These are phyloP conservation scores for Alces alces DNA, from an alignment of 2,113 vertebrate genomes.

Conservation along the genomic window DNA sequence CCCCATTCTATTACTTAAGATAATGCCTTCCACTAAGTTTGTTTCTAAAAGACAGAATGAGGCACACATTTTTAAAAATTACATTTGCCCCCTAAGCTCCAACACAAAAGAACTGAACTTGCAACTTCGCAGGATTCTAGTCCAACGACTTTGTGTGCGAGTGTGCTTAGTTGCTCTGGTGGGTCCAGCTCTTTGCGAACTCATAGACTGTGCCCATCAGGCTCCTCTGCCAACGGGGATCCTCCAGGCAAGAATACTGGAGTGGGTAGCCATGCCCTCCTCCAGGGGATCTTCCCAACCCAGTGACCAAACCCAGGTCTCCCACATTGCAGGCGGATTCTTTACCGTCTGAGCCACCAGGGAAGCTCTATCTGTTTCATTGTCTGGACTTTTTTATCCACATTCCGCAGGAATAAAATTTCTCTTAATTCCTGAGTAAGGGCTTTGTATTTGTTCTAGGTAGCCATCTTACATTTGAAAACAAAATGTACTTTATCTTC, in stretches of 20 bases:
- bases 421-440: neutral
- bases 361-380: neutral
- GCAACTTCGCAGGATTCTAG: neutral
- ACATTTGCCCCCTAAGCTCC: neutral
- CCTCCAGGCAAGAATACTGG: neutral
- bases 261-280: neutral
- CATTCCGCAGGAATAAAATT: neutral
- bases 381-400: neutral
- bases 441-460: neutral
- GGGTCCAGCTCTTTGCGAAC: neutral
- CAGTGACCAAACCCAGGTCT: neutral
- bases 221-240: neutral
- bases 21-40: neutral
- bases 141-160: neutral
- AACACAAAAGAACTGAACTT: neutral
- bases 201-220: neutral
- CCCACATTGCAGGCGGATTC: neutral
- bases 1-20: neutral
- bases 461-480: neutral
- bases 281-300: neutral
- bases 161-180: neutral
- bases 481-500: neutral
- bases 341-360: neutral
- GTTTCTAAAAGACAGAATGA: neutral
- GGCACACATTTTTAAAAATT: neutral